phyloP scores from a whole-genome alignment of 2,113 vertebrate genomes.

The Sialia sialis region DNA sequence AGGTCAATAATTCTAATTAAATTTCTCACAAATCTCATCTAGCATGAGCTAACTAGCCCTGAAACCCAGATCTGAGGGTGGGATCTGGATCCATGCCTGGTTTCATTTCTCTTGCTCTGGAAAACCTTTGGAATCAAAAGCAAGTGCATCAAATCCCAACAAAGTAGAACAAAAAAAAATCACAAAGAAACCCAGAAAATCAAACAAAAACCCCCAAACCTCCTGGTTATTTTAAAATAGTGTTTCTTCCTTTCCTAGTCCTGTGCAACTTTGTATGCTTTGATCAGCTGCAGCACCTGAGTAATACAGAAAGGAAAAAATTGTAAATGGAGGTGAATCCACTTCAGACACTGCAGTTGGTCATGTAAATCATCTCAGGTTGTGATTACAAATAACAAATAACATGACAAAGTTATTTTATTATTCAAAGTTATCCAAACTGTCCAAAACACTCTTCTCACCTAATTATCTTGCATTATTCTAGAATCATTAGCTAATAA shows the following conservation, averaged over 20 bases:
- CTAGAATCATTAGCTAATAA: neutral
- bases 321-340: neutral
- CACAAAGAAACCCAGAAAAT: neutral
- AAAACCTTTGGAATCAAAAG: neutral
- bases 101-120: neutral
- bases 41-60: neutral
- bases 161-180: neutral
- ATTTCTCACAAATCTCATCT: neutral
- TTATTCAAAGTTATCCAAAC: neutral
- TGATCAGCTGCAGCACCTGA: neutral
- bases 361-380: neutral
- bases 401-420: neutral
- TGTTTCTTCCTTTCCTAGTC: neutral
- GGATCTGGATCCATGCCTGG: neutral
- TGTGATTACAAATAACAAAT: too few relatives aligned
- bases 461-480: neutral
- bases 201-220: neutral
- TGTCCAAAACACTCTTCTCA: neutral
- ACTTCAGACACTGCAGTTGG: neutral
- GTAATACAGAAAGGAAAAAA: neutral
- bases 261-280: neutral
- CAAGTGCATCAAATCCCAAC: neutral
- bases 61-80: neutral
- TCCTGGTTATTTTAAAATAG: neutral
- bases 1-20: conserved; percentile 25